Conservation (phyloP, 1,140 invertebrate species). For the Sycophila sp. region DNA sequence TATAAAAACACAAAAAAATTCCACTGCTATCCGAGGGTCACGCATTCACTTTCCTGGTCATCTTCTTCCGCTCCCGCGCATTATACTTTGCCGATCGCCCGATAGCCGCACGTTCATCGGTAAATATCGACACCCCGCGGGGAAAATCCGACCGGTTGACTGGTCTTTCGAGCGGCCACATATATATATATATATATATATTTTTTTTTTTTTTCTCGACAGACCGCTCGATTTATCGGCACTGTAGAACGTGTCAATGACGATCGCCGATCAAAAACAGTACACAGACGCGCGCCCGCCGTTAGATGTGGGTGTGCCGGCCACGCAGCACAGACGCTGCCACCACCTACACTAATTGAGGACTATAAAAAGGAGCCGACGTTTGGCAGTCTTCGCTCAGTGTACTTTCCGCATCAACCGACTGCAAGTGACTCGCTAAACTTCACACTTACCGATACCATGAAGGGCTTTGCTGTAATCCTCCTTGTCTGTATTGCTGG, state of each 20-base stretch:
- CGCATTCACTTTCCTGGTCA: too few species aligned
- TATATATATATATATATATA: too few species aligned
- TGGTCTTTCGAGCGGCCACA: too few species aligned
- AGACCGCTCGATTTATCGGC: not conserved
- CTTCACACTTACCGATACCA: not conserved
- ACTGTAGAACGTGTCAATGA: constrained; percentile 16
- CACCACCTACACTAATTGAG: too few species aligned
- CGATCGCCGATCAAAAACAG: not conserved
- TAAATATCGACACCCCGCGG: too few species aligned
- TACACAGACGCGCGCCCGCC: not conserved
- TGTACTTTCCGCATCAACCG: not conserved
- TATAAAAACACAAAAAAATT: too few species aligned
- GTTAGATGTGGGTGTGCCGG: not conserved
- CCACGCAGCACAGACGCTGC: not conserved
- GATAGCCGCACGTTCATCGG: too few species aligned
- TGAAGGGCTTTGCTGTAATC: not conserved
- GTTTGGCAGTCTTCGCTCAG: not conserved
- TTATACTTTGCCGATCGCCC: too few species aligned
- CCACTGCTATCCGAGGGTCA: too few species aligned
- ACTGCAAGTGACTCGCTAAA: not conserved
- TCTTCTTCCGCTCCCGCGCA: too few species aligned
- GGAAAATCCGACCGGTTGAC: too few species aligned
- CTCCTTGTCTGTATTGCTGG: not conserved
- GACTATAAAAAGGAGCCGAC: constrained; percentile 23
- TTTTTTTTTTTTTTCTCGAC: too few species aligned